phyloP scores from a whole-genome alignment of 2,888 invertebrate genomes.

The Buathra laborator region DNA sequence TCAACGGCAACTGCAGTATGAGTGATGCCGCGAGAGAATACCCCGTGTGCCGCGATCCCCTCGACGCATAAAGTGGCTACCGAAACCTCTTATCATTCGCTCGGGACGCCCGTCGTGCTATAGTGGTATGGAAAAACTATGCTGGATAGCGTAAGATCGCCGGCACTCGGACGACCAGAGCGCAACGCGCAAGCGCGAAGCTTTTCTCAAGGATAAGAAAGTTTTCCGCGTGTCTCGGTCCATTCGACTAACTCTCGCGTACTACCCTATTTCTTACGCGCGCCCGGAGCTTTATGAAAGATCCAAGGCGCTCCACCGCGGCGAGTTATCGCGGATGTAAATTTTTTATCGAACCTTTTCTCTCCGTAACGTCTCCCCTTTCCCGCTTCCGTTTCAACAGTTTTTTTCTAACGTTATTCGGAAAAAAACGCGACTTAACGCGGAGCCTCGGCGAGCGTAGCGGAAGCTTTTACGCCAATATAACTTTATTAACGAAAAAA shows the following conservation, averaged over 20 bases:
- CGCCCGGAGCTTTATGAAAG: slow-evolving; percentile 81
- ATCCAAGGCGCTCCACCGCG: slow-evolving; percentile 77
- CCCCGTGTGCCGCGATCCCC: background rate
- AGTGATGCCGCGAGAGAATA: slow-evolving; percentile 40
- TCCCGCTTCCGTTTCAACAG: slow-evolving; percentile 6
- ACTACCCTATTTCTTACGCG: slow-evolving; percentile 32
- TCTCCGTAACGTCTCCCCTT: slow-evolving; percentile 10
- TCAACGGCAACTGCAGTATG: slow-evolving; percentile 21
- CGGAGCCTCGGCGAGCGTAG: too few species aligned
- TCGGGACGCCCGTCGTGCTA: slow-evolving; percentile 34
- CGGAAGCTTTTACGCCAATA: too few species aligned
- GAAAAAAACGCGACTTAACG: background rate
- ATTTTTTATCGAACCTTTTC: slow-evolving; percentile 82
- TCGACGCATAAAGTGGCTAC: slow-evolving; percentile 7
- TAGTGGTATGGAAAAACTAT: slow-evolving; percentile 6
- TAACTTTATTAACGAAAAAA: too few species aligned
- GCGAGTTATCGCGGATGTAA: slow-evolving; percentile 83
- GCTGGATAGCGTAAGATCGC: slow-evolving; percentile 32
- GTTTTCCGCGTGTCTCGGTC: slow-evolving; percentile 70
- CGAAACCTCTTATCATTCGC: slow-evolving; percentile 56
- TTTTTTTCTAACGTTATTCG: background rate
- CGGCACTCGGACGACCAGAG: slow-evolving; percentile 37
- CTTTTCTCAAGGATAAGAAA: slow-evolving; percentile 77
- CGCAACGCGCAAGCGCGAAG: slow-evolving; percentile 40
- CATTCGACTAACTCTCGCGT: slow-evolving; percentile 48